Percentiles rank a stretch among this genome's conserved stretches.
phyloP scores from a whole-genome alignment of 2,888 invertebrate genomes.

The Tuberolachnus salignus region DNA sequence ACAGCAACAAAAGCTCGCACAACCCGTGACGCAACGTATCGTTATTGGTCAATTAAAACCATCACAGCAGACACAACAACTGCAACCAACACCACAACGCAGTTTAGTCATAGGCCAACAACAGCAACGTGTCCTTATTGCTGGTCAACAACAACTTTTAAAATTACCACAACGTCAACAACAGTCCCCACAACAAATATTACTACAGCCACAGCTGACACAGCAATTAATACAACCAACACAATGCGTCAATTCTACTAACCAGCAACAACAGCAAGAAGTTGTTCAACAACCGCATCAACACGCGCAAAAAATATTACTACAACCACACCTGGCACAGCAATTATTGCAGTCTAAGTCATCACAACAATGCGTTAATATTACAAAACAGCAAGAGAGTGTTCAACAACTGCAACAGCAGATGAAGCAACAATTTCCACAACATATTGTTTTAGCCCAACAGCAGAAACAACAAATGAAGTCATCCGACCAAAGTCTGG shows the following conservation, averaged over 20 bases:
- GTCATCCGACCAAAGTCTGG: neutral
- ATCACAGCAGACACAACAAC: constrained; percentile 21
- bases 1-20: neutral
- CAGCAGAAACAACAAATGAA: neutral
- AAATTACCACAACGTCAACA: constrained; percentile 9
- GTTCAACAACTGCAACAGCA: neutral
- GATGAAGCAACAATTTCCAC: neutral
- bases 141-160: constrained; percentile 31
- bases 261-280: neutral
- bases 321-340: neutral
- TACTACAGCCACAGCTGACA: neutral
- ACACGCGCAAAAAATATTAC: neutral
- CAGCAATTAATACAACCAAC: neutral
- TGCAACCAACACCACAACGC: constrained; percentile 1
- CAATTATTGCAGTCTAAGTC: neutral
- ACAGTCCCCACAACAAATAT: neutral
- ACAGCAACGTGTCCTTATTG: constrained; percentile 22
- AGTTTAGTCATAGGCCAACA: constrained; percentile 1
- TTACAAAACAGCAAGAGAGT: neutral
- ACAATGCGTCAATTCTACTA: too few relatives aligned
- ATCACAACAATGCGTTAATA: neutral
- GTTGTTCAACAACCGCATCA: neutral
- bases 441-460: neutral
- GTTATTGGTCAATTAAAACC: constrained; percentile 31
- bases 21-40: constrained; percentile 14